phyloP scores from a whole-genome alignment of 2,797 vertebrate genomes.

The Hephaestus fuliginosus region DNA sequence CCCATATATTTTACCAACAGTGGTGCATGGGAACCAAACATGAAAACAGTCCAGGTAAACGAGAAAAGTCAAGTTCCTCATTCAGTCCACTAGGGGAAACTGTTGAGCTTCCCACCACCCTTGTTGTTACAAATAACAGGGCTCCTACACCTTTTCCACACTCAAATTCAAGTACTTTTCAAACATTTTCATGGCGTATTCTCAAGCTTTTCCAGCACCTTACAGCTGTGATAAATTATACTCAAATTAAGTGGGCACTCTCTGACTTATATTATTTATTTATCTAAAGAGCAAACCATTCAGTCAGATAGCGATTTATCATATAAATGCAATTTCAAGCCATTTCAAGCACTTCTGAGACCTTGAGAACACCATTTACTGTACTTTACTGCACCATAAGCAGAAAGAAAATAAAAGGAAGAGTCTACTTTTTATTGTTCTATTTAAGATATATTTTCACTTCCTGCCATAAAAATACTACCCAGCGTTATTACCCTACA shows the following conservation, averaged over 20 bases:
- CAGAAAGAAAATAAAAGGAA: not conserved
- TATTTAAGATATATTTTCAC: not conserved
- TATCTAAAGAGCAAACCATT: no score
- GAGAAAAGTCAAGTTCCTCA: not conserved
- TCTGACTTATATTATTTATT: no score
- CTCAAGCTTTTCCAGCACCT: no score
- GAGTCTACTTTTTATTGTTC: not conserved
- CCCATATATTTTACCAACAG: not conserved
- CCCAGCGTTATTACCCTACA: not conserved
- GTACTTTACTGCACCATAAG: not conserved
- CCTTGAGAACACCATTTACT: no score
- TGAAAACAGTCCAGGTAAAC: not conserved
- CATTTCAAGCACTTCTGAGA: no score
- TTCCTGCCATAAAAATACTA: not conserved
- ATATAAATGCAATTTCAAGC: no score
- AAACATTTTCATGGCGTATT: no score
- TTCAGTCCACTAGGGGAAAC: not conserved
- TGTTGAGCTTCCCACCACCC: not conserved
- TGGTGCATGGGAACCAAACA: not conserved
- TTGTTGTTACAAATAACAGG: conserved; percentile 10
- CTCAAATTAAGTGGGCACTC: no score
- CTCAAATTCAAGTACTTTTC: no score
- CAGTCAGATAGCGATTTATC: no score
- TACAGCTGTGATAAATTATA: no score
- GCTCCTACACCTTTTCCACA: no score